Evolutionary conservation across 2,888 invertebrate genomes (phyloP), one percentile per base, ranked within the genome.

Genomic region (Cephus spinipes): DNA sequence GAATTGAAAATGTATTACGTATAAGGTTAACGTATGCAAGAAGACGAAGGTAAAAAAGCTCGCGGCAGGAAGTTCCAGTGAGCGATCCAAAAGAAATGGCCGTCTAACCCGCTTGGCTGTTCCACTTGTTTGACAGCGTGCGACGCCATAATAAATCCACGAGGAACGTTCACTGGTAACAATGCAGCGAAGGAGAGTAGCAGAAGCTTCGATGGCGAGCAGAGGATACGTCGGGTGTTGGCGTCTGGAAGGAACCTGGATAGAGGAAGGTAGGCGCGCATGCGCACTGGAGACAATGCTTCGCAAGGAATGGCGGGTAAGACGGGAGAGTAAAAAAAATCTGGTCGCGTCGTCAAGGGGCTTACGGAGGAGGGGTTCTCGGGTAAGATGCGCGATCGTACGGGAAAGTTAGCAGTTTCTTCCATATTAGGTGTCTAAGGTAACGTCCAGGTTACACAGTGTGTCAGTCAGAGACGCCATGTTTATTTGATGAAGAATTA

Each of bases 321-420:
- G 34, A 69, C 36, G 77, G 68, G 73, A 75, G 73, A 73, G 34
- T 23, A 34, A 69, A 30, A 73, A 31, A 77, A 79, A 77, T 35
- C 77, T 77, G 77, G 79, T 77, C 79, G 55, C 74, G 33, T 36
- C 69, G 69, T 55, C 73, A 76, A 78, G 23, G 69, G 69, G 30
- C 15, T 68, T 31, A 69, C 71, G 69, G 74, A 68, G 77, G 69
- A 74, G 71, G 68, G 36, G 75, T 69, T 30, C 68, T n/a, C 79
- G 73, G 55, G 23, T 6, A 23, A 23, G 55, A 55, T 55, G 55
- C 23, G 76, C 77, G 73, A 79, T 79, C 77, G 73, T 68, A 68
- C 69, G 79, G 76, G 79, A 80, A 80, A 80, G 80, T 80, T 80
- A 73, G 68, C 36, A 75, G 77, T 78, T 40, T 68, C 55, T 12